Evolutionary conservation across 2,113 vertebrate genomes (phyloP).

Genomic region (Petrocephalus microphthalmus): DNA sequence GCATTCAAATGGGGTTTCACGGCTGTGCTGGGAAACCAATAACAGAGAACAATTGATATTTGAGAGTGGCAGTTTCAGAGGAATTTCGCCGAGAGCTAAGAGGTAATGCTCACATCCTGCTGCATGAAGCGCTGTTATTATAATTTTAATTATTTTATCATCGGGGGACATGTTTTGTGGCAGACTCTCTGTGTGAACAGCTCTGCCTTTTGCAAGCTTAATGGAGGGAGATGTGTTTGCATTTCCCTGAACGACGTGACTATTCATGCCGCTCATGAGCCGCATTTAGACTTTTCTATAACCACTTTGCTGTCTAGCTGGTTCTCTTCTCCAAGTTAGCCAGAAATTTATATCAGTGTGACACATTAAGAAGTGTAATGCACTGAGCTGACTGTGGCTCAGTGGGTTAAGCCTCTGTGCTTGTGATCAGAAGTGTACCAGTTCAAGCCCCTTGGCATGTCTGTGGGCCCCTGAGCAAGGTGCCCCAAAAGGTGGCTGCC

Average conservation of each 20-base stretch:
- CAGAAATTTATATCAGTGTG: background rate
- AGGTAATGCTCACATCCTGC: constrained; percentile 8
- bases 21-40: background rate
- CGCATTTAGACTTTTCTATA: background rate
- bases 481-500: no score
- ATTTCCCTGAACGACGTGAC: background rate
- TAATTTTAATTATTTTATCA: constrained; percentile 14
- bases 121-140: background rate
- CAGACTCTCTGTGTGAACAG: background rate
- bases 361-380: background rate
- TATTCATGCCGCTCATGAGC: background rate
- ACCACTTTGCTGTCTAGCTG: background rate
- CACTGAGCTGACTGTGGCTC: background rate
- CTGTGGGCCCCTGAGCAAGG: no score
- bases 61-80: constrained; percentile 6
- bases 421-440: no score
- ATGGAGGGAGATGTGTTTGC: background rate
- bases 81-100: constrained; percentile 17
- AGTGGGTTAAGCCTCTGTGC: no score
- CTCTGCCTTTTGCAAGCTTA: background rate
- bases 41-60: constrained; percentile 21
- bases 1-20: constrained; percentile 11
- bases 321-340: background rate
- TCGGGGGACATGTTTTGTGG: constrained; percentile 7
- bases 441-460: no score